Conservation (phyloP, 2,113 vertebrate species). For the Gobius niger region DNA sequence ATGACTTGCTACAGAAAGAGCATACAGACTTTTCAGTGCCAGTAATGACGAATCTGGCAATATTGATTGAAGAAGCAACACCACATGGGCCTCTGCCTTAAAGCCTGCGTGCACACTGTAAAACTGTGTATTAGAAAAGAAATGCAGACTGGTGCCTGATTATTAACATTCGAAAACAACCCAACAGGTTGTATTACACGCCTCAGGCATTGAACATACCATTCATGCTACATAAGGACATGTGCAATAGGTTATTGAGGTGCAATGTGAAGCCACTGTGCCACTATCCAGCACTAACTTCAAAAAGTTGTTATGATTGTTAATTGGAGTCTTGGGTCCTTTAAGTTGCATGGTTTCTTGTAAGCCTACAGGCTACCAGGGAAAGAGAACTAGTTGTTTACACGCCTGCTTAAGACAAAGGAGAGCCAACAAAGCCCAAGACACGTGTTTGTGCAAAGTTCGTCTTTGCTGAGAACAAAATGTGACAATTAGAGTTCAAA, state of each 20-base stretch:
- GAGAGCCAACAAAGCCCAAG: constrained; percentile 11
- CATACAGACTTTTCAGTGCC: constrained; percentile 15
- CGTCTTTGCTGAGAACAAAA: neutral
- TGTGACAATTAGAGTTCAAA: neutral
- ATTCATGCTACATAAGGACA: neutral
- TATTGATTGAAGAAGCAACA: neutral
- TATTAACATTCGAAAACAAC: neutral
- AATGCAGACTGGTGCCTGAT: neutral
- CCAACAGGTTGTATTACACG: neutral
- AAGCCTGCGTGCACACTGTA: neutral
- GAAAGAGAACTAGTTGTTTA: constrained; percentile 7
- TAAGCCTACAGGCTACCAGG: neutral
- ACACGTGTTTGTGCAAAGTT: constrained; percentile 18
- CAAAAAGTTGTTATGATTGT: neutral
- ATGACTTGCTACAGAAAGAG: too few species aligned
- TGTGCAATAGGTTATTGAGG: neutral
- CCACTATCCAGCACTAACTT: neutral
- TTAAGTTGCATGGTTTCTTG: neutral
- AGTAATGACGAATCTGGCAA: neutral
- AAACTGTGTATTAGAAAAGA: neutral
- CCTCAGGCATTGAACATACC: neutral
- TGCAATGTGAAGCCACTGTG: neutral
- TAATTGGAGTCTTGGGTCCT: neutral
- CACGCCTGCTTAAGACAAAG: constrained; percentile 17
- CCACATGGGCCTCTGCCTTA: neutral